phyloP scores from a whole-genome alignment of 1,140 invertebrate genomes.

The Daktulosphaira vitifoliae region DNA sequence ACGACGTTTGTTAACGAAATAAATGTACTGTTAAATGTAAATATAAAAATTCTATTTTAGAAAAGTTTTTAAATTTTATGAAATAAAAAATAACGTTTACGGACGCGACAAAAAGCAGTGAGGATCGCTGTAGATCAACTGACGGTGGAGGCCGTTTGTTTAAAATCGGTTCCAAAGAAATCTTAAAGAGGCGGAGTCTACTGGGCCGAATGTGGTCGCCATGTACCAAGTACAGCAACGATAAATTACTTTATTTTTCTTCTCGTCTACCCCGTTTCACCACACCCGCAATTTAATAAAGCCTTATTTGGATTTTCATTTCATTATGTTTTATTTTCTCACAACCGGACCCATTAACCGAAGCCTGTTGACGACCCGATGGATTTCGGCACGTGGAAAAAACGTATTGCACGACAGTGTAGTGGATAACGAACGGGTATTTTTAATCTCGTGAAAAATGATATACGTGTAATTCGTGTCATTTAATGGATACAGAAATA shows the following conservation, averaged over 20 bases:
- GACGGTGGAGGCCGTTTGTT: constrained; percentile 11
- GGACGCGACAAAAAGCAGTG: not conserved
- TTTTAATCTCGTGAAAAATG: no score
- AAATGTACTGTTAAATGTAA: no score
- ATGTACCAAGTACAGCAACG: not conserved
- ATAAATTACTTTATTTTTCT: constrained; percentile 5
- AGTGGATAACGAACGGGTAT: not conserved
- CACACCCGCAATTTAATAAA: not conserved
- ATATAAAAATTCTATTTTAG: no score
- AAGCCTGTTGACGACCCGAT: not conserved
- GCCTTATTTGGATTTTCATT: not conserved
- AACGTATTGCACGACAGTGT: constrained; percentile 23
- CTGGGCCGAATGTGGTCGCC: not conserved
- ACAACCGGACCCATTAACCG: constrained; percentile 29
- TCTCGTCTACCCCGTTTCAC: not conserved
- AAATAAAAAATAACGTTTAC: not conserved
- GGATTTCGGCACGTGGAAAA: not conserved
- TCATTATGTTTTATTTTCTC: not conserved
- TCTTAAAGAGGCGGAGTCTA: constrained; percentile 30
- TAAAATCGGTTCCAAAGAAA: constrained; percentile 17
- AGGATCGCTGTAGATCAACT: constrained; percentile 17
- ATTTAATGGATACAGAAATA: no score
- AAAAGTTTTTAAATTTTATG: no score
- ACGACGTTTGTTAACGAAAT: no score
- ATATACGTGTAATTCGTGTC: no score